Evolutionary conservation across 2,797 vertebrate genomes (phyloP).

Genomic region (Amphiprion clarkii): DNA sequence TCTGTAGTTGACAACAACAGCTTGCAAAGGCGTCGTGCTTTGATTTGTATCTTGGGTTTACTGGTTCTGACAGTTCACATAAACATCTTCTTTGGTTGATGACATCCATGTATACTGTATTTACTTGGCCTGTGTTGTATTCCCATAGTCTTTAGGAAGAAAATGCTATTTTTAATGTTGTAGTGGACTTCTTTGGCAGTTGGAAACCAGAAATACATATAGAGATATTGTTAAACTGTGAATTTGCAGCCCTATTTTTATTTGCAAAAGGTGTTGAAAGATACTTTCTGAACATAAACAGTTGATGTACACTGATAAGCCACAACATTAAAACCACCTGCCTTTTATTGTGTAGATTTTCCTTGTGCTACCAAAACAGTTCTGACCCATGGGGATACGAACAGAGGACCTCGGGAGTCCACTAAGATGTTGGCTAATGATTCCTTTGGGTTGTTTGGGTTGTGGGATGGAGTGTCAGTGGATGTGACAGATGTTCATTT

Average conservation of each 20-base stretch:
- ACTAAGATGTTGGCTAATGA: too few species aligned
- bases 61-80: not conserved
- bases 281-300: too few species aligned
- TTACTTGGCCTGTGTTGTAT: not conserved
- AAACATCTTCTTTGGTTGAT: not conserved
- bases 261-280: too few species aligned
- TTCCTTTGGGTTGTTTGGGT: too few species aligned
- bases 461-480: too few species aligned
- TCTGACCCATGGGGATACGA: too few species aligned
- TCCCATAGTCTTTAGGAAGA: not conserved
- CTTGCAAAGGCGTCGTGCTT: constrained; percentile 1
- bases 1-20: not conserved
- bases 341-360: too few species aligned
- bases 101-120: not conserved
- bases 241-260: not conserved
- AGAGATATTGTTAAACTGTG: not conserved
- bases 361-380: too few species aligned
- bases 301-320: too few species aligned
- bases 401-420: too few species aligned
- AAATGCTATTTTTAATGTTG: not conserved
- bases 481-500: too few species aligned
- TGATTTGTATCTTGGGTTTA: not conserved
- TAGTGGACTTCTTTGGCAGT: not conserved
- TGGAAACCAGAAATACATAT: not conserved
- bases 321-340: too few species aligned